Conservation (phyloP, 2,888 invertebrate genomes). For the Agonopterix subpropinquella region DNA sequence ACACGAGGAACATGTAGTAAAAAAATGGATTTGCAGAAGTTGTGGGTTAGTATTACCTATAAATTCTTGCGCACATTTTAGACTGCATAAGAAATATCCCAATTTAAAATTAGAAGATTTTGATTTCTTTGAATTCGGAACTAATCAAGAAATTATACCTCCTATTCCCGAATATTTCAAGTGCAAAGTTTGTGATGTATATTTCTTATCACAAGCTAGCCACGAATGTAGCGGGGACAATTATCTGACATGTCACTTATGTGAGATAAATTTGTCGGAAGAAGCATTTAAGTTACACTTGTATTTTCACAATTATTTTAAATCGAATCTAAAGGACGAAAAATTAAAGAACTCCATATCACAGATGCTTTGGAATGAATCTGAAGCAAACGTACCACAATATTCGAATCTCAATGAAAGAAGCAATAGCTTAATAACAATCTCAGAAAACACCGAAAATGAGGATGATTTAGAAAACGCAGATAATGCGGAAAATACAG, state of each 20-base stretch:
- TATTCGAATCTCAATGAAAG: too few relatives aligned
- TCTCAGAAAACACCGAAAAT: too few relatives aligned
- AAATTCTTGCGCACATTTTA: too few relatives aligned
- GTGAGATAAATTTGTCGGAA: conserved; percentile 38
- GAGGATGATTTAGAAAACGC: too few relatives aligned
- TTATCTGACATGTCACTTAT: conserved; percentile 36
- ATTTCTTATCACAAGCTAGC: conserved; percentile 34
- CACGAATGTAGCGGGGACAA: conserved; percentile 36
- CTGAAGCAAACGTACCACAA: too few relatives aligned
- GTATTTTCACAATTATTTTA: conserved; percentile 42
- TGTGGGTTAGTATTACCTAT: too few relatives aligned
- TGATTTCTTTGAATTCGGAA: conserved; percentile 39
- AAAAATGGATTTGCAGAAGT: conserved; percentile 1
- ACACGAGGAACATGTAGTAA: not conserved
- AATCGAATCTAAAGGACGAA: not conserved
- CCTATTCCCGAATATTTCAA: conserved; percentile 45
- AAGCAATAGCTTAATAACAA: too few relatives aligned
- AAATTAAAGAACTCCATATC: not conserved
- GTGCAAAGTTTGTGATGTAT: conserved; percentile 39
- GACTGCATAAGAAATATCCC: conserved; percentile 27
- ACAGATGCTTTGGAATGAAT: not conserved
- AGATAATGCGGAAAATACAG: not conserved
- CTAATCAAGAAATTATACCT: conserved; percentile 31
- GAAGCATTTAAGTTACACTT: conserved; percentile 43
- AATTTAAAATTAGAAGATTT: conserved; percentile 38